Evolutionary conservation across 1,140 invertebrate genomes (phyloP).

Genomic region (Samia ricini): DNA sequence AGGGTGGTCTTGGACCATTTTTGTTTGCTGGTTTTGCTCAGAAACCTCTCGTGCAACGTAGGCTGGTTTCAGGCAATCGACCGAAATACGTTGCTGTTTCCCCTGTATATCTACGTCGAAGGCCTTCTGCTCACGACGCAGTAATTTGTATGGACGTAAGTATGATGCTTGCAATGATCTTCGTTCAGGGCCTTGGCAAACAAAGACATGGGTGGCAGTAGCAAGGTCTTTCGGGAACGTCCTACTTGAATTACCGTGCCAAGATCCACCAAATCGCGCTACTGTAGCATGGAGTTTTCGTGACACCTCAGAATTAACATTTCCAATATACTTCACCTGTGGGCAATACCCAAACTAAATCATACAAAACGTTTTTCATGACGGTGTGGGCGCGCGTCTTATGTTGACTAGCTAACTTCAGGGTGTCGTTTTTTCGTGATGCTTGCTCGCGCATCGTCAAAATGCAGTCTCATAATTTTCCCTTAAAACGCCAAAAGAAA

Average conservation of each 20-base stretch:
- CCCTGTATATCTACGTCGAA: background rate
- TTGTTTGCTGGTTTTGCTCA: background rate
- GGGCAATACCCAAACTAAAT: too few species aligned
- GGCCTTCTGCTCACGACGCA: background rate
- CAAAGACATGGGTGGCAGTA: background rate
- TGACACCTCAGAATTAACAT: too few species aligned
- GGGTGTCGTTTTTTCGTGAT: too few species aligned
- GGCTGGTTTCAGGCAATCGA: background rate
- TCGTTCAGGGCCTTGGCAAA: background rate
- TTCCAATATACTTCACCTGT: too few species aligned
- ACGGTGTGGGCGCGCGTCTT: too few species aligned
- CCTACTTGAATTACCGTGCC: background rate
- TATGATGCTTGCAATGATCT: background rate
- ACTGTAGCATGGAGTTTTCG: too few species aligned
- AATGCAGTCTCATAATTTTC: too few species aligned
- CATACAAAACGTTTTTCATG: too few species aligned
- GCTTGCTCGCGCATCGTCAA: too few species aligned
- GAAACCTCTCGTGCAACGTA: background rate
- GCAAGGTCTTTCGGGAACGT: background rate
- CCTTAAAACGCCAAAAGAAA: too few species aligned
- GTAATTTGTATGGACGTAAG: background rate
- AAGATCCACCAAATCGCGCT: too few species aligned
- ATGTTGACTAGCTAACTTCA: too few species aligned
- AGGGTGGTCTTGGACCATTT: background rate
- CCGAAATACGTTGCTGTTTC: background rate